phyloP scores from a whole-genome alignment of 1,140 invertebrate genomes.

The Diabrotica virgifera region DNA sequence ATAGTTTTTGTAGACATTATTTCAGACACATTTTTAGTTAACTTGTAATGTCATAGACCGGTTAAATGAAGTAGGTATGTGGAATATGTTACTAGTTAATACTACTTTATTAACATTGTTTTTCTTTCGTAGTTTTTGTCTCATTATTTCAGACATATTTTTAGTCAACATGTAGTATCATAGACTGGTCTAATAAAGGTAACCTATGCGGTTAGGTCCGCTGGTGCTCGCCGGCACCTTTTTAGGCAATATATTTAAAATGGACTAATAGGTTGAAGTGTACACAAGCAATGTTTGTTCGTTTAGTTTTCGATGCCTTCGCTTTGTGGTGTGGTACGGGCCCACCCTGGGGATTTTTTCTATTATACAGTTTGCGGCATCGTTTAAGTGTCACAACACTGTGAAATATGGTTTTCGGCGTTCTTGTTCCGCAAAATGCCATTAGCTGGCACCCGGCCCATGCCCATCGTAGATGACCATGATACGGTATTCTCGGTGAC shows the following conservation, averaged over 20 bases:
- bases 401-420: constrained; percentile 35
- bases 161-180: background rate
- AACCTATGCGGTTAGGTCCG: background rate
- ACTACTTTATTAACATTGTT: too few species aligned
- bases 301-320: constrained; percentile 32
- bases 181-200: background rate
- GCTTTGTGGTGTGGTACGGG: constrained; percentile 29
- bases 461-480: background rate
- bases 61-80: background rate
- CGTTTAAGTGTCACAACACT: constrained; percentile 37
- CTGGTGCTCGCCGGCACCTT: constrained; percentile 29
- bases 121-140: too few species aligned
- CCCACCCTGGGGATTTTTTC: constrained; percentile 33
- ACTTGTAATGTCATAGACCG: background rate
- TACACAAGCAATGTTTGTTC: constrained; percentile 40
- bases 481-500: background rate
- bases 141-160: too few species aligned
- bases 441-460: constrained; percentile 19
- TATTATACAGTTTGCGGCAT: constrained; percentile 33
- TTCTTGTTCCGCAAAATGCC: constrained; percentile 1
- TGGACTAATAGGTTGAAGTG: constrained; percentile 25
- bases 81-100: too few species aligned
- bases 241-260: constrained; percentile 42
- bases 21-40: background rate
- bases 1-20: too few species aligned